Evolutionary conservation across 2,113 vertebrate species (phyloP), one percentile per base, ranked within the genome.

Genomic region (Acrocephalus arundinaceus): DNA sequence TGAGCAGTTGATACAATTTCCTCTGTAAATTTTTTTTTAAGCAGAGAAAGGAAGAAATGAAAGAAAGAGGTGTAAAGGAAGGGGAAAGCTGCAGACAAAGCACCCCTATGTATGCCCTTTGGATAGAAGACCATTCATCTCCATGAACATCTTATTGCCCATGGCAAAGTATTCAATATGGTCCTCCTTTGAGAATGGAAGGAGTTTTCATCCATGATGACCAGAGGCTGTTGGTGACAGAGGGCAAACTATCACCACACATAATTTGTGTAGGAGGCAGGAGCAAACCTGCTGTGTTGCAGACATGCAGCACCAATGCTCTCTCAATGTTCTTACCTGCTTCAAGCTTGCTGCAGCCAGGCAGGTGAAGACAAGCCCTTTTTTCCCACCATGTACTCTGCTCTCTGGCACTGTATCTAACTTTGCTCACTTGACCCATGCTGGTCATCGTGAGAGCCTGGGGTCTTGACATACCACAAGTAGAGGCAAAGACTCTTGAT

Each of bases 181-280:
- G 37, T 23, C 10, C 17, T 81, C 23, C 11, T 18, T 17, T 43
- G 4, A 49, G 61, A 77, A 33, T 0, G 2, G 28, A 65, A 57
- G 24, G 28, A 71, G 21, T 35, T 67, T 70, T 10, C 46, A 48
- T 10, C 31, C 49, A 16, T 7, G 55, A 30, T 20, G 76, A 67
- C 43, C 63, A 80, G 68, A 54, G 35, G 15, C 9, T 13, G 28
- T 7, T 41, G 62, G 28, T 78, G 65, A 37, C 51, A 63, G 55
- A 2, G 12, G 37, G 7, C 0, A 1, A 74, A 27, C 33, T 67
- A 17, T 67, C 59, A 52, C 25, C 24, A 27, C 14, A 21, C 0
- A 0, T 11, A 39, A 45, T 54, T 65, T 72, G 41, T 76, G 72
- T 13, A 55, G 67, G 31, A 88, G 35, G 51, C 72, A 86, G 67